Evolutionary conservation across 2,888 invertebrate species (phyloP).

Genomic region (Zaprionus bogoriensis): DNA sequence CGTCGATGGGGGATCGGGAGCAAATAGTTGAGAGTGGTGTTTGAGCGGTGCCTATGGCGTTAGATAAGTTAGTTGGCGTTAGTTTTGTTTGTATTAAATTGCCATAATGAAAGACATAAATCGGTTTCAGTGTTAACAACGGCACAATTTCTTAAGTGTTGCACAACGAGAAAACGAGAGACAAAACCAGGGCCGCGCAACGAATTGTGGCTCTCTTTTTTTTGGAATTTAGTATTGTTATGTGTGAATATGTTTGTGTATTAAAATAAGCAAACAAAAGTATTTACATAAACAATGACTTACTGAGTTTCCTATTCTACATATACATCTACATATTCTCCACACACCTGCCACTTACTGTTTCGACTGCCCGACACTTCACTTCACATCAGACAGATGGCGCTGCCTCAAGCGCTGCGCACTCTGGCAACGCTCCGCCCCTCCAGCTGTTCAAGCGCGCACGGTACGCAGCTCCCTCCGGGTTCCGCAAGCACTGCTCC

Average conservation of each 20-base stretch:
- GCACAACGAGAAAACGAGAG: slow-evolving; percentile 21
- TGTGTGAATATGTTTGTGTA: slow-evolving; percentile 34
- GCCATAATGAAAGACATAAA: slow-evolving; percentile 48
- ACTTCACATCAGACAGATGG: slow-evolving; percentile 21
- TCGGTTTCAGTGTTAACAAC: slow-evolving; percentile 28
- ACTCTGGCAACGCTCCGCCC: slow-evolving; percentile 13
- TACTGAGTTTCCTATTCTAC: slow-evolving; percentile 23
- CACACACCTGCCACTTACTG: no score
- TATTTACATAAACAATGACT: slow-evolving; percentile 31
- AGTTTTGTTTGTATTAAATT: slow-evolving; percentile 48
- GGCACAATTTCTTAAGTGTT: slow-evolving; percentile 19
- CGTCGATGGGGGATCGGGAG: neutral
- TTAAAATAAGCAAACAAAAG: slow-evolving; percentile 40
- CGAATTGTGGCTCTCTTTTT: slow-evolving; percentile 30
- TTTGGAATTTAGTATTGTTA: slow-evolving; percentile 54
- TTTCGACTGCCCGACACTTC: neutral
- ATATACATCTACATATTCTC: neutral
- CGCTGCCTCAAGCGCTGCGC: neutral
- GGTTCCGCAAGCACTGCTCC: no score
- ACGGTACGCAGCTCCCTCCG: neutral
- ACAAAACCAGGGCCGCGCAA: slow-evolving; percentile 30
- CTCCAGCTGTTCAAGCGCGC: slow-evolving; percentile 23
- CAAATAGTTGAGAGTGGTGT: slow-evolving; percentile 17
- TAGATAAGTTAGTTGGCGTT: slow-evolving; percentile 35
- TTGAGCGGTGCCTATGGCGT: slow-evolving; percentile 34